phyloP scores from a whole-genome alignment of 2,113 vertebrate species.

The Trachemys scripta region DNA sequence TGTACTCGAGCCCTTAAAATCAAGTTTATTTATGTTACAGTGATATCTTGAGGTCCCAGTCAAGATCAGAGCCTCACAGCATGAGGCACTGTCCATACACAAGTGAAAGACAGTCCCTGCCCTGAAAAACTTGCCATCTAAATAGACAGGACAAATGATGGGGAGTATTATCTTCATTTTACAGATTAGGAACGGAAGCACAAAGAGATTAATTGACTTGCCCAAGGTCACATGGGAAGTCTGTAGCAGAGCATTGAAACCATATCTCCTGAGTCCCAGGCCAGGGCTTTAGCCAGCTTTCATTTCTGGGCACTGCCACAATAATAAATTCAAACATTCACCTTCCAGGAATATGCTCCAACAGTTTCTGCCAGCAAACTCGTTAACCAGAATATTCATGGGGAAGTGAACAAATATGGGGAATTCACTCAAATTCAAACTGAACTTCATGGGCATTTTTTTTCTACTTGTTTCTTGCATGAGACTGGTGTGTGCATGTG shows the following conservation, averaged over 20 bases:
- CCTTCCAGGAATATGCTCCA: neutral
- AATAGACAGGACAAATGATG: neutral
- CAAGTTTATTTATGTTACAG: neutral
- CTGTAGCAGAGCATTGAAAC: neutral
- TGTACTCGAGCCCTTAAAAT: neutral
- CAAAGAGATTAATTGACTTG: neutral
- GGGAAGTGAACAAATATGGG: neutral
- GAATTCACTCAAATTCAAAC: neutral
- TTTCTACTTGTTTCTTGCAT: neutral
- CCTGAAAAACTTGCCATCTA: constrained; percentile 1
- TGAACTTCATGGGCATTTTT: neutral
- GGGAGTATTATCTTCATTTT: neutral
- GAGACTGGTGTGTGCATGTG: neutral
- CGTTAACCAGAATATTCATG: neutral
- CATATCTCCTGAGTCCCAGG: neutral
- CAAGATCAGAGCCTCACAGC: neutral
- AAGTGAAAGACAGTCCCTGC: neutral
- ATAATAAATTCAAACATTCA: neutral
- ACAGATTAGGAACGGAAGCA: neutral
- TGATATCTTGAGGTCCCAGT: neutral
- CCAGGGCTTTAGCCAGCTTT: neutral
- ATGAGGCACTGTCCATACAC: neutral
- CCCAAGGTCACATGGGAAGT: neutral
- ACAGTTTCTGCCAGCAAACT: neutral
- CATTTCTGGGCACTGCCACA: neutral